Evolutionary conservation across 2,888 invertebrate genomes (phyloP), one percentile per base, ranked within the genome.

Genomic region (Phlogophora meticulosa): DNA sequence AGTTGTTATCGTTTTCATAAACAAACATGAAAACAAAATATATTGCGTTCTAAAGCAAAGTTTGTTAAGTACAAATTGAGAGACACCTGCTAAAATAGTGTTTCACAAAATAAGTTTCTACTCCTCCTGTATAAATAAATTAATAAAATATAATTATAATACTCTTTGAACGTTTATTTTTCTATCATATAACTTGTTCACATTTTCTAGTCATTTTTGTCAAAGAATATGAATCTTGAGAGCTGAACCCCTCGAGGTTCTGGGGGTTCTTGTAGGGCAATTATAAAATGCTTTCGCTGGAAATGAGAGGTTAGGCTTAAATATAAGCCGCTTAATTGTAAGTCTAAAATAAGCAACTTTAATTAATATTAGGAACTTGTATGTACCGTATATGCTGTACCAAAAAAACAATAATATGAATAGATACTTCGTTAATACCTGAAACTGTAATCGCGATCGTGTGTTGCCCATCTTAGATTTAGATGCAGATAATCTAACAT

Each of bases 371-470:
- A 74, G 55, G 62, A 77, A 78, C 43, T 65, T 66, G 62, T 77
- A 76, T 74, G 75, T 84, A 85, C 66, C 67, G 80, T 80, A 76
- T 80, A 84, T 87, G 88, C 88, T 89, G 88, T 89, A 88, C 83
- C 84, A 85, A 87, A 82, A 88, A 87, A 86, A 88, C 89, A 89
- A 89, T 89, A 89, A 88, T 83, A 82, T 78, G 61, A 85, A 84
- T 88, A 89, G 87, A 78, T 53, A 72, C 43, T 61, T 68, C 34
- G 55, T 65, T 52, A 67, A 64, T 58, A 42, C 52, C 59, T 65
- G 58, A 60, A 55, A 70, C 43, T 68, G 49, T 65, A 52, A 53
- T 58, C 38, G 48, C 34, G 51, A 42, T 58, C 43, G 60, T 68
- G 45, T 72, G 56, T 61, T 67, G 49, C 57, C 48, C 66, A 46